Conservation (phyloP, 2,888 invertebrate genomes). For the Ormyrus nitidulus region DNA sequence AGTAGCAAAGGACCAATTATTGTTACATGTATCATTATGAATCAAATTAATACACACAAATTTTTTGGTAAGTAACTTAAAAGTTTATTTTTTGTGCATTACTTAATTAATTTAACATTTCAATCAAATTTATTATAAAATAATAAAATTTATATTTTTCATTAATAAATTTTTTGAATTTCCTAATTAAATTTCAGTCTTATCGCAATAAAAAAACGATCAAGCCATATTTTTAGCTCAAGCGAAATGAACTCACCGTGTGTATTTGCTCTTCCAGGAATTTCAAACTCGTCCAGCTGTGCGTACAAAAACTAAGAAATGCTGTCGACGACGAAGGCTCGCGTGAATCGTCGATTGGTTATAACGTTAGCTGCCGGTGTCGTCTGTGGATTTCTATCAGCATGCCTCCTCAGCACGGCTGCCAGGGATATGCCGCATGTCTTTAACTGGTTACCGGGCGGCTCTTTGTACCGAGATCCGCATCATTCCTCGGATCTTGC, state of each 20-base stretch:
- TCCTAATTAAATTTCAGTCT: too few species aligned
- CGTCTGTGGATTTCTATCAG: constrained; percentile 86
- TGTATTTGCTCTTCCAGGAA: constrained; percentile 15
- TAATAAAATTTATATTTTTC: neutral
- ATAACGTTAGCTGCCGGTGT: constrained; percentile 84
- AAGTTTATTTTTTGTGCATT: neutral
- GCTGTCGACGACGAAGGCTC: constrained; percentile 57
- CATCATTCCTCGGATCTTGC: constrained; percentile 73
- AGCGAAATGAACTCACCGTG: too few species aligned
- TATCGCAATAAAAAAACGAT: too few species aligned
- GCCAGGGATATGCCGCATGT: constrained; percentile 77
- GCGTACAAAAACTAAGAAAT: constrained; percentile 43
- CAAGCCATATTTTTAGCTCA: too few species aligned
- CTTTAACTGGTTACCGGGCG: constrained; percentile 76
- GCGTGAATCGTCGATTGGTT: constrained; percentile 81
- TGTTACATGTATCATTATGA: constrained; percentile 32
- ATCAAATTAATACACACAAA: constrained; percentile 6
- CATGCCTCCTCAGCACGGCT: constrained; percentile 83
- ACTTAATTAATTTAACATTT: neutral
- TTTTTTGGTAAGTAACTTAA: constrained; percentile 34
- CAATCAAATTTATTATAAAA: neutral
- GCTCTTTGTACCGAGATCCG: constrained; percentile 68
- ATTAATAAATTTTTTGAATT: neutral
- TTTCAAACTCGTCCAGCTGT: constrained; percentile 15
- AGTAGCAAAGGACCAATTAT: constrained; percentile 26